Evolutionary conservation across 53 echinoderm and acorn worm species (phyloP).

Genomic region (Antedon mediterranea): DNA sequence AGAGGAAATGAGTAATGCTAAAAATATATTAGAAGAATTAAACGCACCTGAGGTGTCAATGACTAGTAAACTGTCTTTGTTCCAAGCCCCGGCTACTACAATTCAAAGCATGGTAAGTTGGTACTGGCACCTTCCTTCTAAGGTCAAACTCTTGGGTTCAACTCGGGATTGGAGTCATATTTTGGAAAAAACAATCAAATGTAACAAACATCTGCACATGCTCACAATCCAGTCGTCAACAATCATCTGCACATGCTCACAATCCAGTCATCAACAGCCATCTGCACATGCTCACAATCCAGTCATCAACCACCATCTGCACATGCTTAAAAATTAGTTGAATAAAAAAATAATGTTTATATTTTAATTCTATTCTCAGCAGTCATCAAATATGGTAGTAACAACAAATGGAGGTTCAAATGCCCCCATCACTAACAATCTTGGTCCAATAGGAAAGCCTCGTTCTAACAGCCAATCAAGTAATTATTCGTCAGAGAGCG

Average conservation of each 20-base stretch:
- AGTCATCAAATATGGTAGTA: slow-evolving; percentile 6
- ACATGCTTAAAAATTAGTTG: too few species aligned
- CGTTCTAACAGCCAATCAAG: slow-evolving; percentile 94
- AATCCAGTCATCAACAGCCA: too few species aligned
- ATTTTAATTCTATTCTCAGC: slow-evolving; percentile 14
- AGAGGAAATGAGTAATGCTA: slow-evolving; percentile 94
- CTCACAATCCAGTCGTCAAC: too few species aligned
- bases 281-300: too few species aligned
- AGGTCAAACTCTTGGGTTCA: too few species aligned
- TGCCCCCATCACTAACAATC: slow-evolving; percentile 29
- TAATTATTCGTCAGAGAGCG: slow-evolving; percentile 73
- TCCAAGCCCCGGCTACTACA: slow-evolving; percentile 22
- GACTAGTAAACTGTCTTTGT: slow-evolving; percentile 18
- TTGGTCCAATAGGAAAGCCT: slow-evolving; percentile 87
- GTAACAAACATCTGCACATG: too few species aligned
- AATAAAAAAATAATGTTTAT: not conserved
- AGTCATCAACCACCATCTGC: too few species aligned
- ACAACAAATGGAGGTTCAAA: not conserved
- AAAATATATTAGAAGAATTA: slow-evolving; percentile 65
- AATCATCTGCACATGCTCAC: too few species aligned
- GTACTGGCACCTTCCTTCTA: too few species aligned
- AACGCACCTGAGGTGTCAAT: slow-evolving; percentile 14
- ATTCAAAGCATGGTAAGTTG: slow-evolving; percentile 40
- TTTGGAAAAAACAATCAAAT: too few species aligned
- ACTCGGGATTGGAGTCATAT: too few species aligned